Percentiles rank a stretch among this genome's conserved stretches.
Conservation (phyloP, 2,888 invertebrate species). For the Plebejus argus region DNA sequence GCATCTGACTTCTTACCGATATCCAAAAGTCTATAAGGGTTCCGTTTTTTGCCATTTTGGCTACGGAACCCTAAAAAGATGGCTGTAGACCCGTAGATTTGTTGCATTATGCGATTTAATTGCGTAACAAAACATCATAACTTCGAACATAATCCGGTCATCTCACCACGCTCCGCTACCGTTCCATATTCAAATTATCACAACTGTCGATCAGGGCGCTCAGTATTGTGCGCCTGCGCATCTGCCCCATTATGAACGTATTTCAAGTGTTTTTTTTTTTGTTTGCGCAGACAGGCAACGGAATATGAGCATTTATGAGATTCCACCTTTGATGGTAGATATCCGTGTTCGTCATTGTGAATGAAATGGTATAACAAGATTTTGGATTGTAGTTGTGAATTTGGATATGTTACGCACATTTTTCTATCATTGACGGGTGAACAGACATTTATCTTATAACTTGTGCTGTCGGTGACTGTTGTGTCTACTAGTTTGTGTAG, state of each 20-base stretch:
- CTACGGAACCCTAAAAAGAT: too few species aligned
- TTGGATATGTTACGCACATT: neutral
- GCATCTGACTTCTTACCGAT: neutral
- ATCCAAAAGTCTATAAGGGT: too few species aligned
- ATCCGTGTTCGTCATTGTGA: neutral
- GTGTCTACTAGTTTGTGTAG: too few species aligned
- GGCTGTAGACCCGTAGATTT: neutral
- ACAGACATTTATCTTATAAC: too few species aligned
- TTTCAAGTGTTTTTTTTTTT: conserved; percentile 52
- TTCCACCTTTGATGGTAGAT: conserved; percentile 33
- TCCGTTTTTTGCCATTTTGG: too few species aligned
- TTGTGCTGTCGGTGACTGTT: too few species aligned
- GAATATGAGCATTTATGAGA: conserved; percentile 35
- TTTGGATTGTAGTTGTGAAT: neutral
- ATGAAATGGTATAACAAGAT: conserved; percentile 15
- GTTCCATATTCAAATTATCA: conserved; percentile 77
- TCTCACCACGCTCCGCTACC: conserved; percentile 61
- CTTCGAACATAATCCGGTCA: conserved; percentile 38
- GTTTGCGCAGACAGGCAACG: conserved; percentile 38
- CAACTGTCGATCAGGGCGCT: conserved; percentile 73
- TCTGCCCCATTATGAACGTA: conserved; percentile 71
- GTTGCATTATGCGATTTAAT: neutral
- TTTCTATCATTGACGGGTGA: too few species aligned
- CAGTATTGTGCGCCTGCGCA: conserved; percentile 58
- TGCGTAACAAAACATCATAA: conserved; percentile 7